These are phyloP conservation scores for Dinoponera quadriceps DNA, from an alignment of 1,140 invertebrate genomes.

Conservation along the genomic window DNA sequence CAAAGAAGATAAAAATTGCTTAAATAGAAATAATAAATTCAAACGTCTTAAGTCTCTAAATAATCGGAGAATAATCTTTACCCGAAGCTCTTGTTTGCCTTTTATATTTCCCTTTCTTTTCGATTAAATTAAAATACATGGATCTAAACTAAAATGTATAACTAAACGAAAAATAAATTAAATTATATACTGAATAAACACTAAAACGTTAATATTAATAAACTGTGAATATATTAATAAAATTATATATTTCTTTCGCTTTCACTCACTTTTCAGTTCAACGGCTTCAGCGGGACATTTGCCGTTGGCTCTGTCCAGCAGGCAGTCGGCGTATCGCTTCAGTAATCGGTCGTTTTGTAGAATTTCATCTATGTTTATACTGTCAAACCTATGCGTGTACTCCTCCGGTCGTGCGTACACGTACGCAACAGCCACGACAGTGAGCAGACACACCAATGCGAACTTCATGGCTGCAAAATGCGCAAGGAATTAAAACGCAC, in stretches of 20 bases:
- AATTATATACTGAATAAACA: no score
- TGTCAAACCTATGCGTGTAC: slow-evolving; percentile 91
- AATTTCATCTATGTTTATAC: slow-evolving; percentile 89
- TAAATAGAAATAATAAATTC: no score
- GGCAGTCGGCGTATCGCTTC: slow-evolving; percentile 89
- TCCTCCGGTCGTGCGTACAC: slow-evolving; percentile 77
- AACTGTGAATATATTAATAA: no score
- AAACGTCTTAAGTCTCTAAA: no score
- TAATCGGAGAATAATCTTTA: no score
- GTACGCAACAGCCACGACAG: slow-evolving; percentile 78
- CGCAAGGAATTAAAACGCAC: slow-evolving; percentile 14
- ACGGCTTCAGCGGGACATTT: slow-evolving; percentile 90
- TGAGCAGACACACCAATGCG: slow-evolving; percentile 81
- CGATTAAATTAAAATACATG: not conserved
- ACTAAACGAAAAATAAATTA: no score
- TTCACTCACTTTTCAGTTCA: slow-evolving; percentile 89
- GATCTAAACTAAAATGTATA: not conserved
- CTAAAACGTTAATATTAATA: no score
- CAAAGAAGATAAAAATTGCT: no score
- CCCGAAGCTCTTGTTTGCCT: no score
- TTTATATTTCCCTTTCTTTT: no score
- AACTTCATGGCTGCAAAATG: slow-evolving; percentile 76
- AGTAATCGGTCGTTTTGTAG: slow-evolving; percentile 89
- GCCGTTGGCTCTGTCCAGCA: slow-evolving; percentile 88
- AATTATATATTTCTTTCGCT: no score